Conservation (phyloP, 2,797 vertebrate species). For the Notoglanidium macrostoma region DNA sequence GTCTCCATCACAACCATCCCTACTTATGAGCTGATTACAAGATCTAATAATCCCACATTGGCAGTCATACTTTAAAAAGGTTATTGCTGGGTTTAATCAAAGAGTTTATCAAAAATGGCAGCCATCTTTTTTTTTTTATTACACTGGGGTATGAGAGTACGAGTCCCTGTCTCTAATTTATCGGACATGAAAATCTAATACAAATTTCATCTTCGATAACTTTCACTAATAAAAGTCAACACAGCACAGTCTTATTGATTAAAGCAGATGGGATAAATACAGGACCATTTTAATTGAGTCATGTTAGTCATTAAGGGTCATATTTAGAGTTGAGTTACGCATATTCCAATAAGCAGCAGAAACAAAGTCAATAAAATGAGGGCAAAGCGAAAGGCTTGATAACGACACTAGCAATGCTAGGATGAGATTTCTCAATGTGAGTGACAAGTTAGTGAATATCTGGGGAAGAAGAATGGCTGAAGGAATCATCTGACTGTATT, state of each 20-base stretch:
- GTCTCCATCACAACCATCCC: background rate
- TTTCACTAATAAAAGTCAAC: background rate
- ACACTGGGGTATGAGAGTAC: background rate
- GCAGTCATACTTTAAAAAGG: background rate
- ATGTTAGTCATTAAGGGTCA: background rate
- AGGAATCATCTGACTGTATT: background rate
- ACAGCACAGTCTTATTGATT: background rate
- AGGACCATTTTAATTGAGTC: background rate
- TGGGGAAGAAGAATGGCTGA: background rate
- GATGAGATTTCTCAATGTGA: background rate
- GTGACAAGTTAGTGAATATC: background rate
- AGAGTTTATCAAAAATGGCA: constrained; percentile 2
- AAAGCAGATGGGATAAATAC: background rate
- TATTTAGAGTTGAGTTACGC: background rate
- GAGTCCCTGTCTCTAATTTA: background rate
- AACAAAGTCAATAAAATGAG: background rate
- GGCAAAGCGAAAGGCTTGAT: background rate
- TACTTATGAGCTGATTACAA: background rate
- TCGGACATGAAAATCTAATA: constrained; percentile 5
- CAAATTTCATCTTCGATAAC: background rate
- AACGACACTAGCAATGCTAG: too few relatives aligned
- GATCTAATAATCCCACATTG: constrained; percentile 1
- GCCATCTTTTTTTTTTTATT: background rate
- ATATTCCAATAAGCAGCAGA: background rate
- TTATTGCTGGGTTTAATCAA: constrained; percentile 21